These are phyloP conservation scores for Rhagonycha lutea DNA, from an alignment of 2,888 invertebrate genomes.

Conservation along the genomic window DNA sequence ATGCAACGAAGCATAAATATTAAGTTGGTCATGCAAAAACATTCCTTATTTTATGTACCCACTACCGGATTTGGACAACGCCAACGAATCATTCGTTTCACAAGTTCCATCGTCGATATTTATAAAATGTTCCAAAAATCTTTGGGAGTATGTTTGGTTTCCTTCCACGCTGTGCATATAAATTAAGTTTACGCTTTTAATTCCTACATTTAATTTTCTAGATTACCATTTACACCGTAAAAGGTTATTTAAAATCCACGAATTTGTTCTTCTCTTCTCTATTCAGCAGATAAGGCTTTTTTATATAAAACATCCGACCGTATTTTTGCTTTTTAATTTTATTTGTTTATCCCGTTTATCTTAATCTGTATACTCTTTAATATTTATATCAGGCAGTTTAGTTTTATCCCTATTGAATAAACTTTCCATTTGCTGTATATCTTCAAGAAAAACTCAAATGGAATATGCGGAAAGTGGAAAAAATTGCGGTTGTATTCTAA, in stretches of 20 bases:
- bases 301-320: background rate
- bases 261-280: background rate
- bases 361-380: background rate
- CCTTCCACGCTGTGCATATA: background rate
- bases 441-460: background rate
- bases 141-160: background rate
- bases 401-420: background rate
- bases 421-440: background rate
- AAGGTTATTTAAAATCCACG: background rate
- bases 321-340: background rate
- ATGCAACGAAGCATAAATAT: slow-evolving; percentile 13
- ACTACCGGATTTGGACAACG: background rate
- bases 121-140: background rate
- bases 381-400: background rate
- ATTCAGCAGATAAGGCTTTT: background rate
- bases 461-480: background rate
- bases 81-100: background rate
- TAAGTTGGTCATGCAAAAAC: slow-evolving; percentile 7
- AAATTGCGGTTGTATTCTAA: background rate
- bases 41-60: background rate
- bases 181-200: background rate
- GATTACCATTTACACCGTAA: background rate
- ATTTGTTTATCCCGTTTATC: background rate
- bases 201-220: background rate
- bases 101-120: background rate